Evolutionary conservation across 1,140 invertebrate genomes (phyloP), one percentile per base, ranked within the genome.

Genomic region (Tetramorium alpestre): DNA sequence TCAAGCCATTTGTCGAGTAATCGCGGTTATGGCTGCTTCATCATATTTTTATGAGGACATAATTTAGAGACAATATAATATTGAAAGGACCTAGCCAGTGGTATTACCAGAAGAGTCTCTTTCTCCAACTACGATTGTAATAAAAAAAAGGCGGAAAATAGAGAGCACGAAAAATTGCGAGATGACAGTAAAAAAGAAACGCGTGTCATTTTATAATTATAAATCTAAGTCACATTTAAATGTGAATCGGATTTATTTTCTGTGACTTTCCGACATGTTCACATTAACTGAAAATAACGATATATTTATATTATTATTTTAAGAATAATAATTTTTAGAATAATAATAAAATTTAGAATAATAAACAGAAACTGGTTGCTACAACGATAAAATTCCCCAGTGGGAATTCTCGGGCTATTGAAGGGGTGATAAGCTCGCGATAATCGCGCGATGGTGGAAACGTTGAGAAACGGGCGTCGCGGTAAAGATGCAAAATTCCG

Each of bases 31-130:
- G 87, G 80, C 60, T 77, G 88, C 88, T 89, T 91, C 90, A 88
- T 91, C 90, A 88, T 77, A 73, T 91, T 91, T 91, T 91, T 91
- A 91, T 87, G 90, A 77, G 67, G 88, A 90, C 88, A 91, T 91
- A 91, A 91, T 89, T 91, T 87, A 89, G 72, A 69, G 80, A 49
- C 72, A 69, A 91, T 91, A 91, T 91, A 91, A 89, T 89, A 89
- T 87, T 75, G 49, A 47, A 47, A 87, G 51, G 69, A 58, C 58
- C 25, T 73, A 75, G 78, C 64, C 78, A 54, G 75, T 89, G 88
- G 70, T 56, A 91, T 38, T 77, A 56, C 44, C 76, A 76, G 49
- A 78, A 73, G 56, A 16, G 22, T 25, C 60, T 49, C 47, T 62
- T 49, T 47, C 67, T 60, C 5, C 13, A 38, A 3, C 38, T 18